These are phyloP conservation scores for Drosophila persimilis DNA, from an alignment of 1,140 invertebrate species.

Conservation along the genomic window DNA sequence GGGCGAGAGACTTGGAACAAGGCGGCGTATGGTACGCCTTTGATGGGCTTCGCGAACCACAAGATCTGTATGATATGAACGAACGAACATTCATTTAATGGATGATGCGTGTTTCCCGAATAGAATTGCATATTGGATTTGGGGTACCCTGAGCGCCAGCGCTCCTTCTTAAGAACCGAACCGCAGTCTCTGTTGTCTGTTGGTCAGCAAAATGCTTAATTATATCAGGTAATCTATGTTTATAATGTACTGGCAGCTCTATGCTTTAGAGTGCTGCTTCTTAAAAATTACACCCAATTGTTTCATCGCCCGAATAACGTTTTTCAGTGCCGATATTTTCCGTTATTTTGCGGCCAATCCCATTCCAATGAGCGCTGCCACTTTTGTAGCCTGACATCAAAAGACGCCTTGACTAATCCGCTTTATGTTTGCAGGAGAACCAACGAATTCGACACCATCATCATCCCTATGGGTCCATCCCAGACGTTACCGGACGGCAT, in stretches of 20 bases:
- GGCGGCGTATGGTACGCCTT: too few relatives aligned
- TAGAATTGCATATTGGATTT: conserved; percentile 8
- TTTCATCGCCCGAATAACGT: conserved; percentile 27
- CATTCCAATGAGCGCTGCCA: conserved; percentile 15
- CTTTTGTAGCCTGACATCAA: neutral
- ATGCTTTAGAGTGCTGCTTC: conserved; percentile 19
- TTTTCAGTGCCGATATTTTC: conserved; percentile 17
- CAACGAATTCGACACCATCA: conserved; percentile 11
- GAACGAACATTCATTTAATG: neutral
- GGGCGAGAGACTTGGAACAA: too few relatives aligned
- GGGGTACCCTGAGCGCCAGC: conserved; percentile 13
- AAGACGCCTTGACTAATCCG: conserved; percentile 23
- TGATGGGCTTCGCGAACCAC: too few relatives aligned
- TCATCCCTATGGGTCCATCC: neutral
- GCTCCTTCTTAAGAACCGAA: conserved; percentile 12
- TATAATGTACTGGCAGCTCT: conserved; percentile 20
- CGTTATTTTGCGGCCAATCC: conserved; percentile 19
- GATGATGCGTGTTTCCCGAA: conserved; percentile 1
- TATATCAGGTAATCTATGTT: conserved; percentile 42
- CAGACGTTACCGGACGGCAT: too few relatives aligned
- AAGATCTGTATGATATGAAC: neutral
- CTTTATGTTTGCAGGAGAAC: conserved; percentile 37
- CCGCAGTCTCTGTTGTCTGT: conserved; percentile 16
- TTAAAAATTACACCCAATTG: conserved; percentile 13
- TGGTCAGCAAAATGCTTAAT: conserved; percentile 13